Base-by-base conservation (phyloP, 2,888 invertebrate genomes). In the Lithophane semibrunnea region DNA sequence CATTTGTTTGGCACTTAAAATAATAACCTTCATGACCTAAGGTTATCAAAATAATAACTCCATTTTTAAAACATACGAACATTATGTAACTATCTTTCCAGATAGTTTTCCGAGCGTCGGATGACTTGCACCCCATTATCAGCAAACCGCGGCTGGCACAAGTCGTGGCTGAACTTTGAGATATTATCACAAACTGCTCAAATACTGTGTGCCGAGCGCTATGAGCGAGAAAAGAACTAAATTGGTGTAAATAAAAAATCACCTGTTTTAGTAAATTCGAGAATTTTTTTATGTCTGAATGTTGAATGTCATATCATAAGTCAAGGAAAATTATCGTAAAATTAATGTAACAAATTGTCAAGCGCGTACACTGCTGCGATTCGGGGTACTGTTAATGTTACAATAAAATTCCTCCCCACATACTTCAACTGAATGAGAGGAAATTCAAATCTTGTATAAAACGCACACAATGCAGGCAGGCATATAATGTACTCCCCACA, bases 101-200 rank as follows among this genome's bases (percentile, higher is more conserved):
- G 71, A 5, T 42, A 71, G 0, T 0, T 37, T 29, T 1, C 21
- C 68, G n/a, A 18, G 56, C 12, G 44, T 5, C 29, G n/a, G 21
- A 0, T 64, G 1, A 9, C 67, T 83, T 75, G n/a, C 0, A 42
- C 64, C 84, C 21, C 21, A 13, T 29, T 61, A 61, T 68, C 56
- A 37, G 71, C 37, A 29, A 75, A 52, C 68, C 64, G 64, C 61
- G 63, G 49, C 54, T 52, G 64, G 70, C 77, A 29, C 75, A 74
- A 75, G 64, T 58, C 24, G 73, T 44, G 64, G 63, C 29, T 37
- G 24, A 77, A 83, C 64, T 83, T 77, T 70, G 44, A 71, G 68
- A 80, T 68, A 61, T 73, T 68, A 84, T 58, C 70, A 61, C 56
- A 29, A 72, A 24, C 44, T n/a, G 21, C 72, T 73, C 49, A 63